These are phyloP conservation scores for Arbacia lixula DNA, from an alignment of 53 echinoderm and acorn worm genomes.

Conservation along the genomic window DNA sequence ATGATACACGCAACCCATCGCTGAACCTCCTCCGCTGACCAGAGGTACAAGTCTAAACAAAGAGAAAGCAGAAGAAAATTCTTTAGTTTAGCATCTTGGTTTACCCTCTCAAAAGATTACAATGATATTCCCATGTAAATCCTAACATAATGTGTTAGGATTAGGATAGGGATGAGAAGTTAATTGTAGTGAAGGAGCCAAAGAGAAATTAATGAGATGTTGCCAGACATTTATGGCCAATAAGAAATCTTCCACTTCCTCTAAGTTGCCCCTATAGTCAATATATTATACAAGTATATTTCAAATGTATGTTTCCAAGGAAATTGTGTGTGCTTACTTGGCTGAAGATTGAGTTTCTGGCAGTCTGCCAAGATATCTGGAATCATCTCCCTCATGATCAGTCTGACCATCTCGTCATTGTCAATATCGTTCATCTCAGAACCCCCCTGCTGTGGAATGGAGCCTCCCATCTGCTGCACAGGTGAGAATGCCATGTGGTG, in stretches of 20 bases:
- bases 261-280: too few species aligned
- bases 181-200: too few species aligned
- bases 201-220: too few species aligned
- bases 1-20: conserved; percentile 57
- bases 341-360: conserved; percentile 62
- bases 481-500: neutral
- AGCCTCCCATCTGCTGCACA: conserved; percentile 5
- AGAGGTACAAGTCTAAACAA: conserved; percentile 56
- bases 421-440: conserved; percentile 23
- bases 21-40: conserved; percentile 66
- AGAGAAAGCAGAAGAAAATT: neutral
- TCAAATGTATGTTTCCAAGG: neutral
- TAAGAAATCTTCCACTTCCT: too few species aligned
- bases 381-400: conserved; percentile 68
- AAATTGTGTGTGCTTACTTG: conserved; percentile 62
- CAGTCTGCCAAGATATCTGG: conserved; percentile 66
- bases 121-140: too few species aligned
- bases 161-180: too few species aligned
- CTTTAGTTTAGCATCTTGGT: neutral
- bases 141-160: too few species aligned
- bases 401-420: conserved; percentile 63
- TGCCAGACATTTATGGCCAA: too few species aligned
- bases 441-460: conserved; percentile 36
- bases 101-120: too few species aligned
- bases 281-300: too few species aligned